These are phyloP conservation scores for Lasioglossum malachurum DNA, from an alignment of 2,888 invertebrate genomes.

Conservation along the genomic window DNA sequence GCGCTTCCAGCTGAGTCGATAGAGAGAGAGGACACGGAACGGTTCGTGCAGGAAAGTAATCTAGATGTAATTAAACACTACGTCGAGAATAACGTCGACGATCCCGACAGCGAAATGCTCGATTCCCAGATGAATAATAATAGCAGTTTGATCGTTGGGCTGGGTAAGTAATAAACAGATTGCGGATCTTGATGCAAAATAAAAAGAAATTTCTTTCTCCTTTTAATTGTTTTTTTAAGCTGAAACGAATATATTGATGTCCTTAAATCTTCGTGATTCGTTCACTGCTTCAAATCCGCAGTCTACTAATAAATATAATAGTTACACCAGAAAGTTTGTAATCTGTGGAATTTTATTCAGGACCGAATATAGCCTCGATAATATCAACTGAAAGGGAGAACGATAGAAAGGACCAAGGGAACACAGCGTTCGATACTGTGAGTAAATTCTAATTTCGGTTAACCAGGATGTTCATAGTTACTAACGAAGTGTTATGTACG, in stretches of 20 bases:
- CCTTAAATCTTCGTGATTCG: too few relatives aligned
- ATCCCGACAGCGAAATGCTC: slow-evolving; percentile 67
- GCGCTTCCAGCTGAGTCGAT: slow-evolving; percentile 37
- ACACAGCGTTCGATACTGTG: slow-evolving; percentile 70
- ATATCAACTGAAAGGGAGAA: slow-evolving; percentile 85
- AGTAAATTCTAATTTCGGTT: slow-evolving; percentile 19
- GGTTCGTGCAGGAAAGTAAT: slow-evolving; percentile 85
- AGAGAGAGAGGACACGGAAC: slow-evolving; percentile 82
- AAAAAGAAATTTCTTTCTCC: too few relatives aligned
- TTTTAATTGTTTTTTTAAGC: too few relatives aligned
- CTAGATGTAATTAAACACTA: slow-evolving; percentile 84
- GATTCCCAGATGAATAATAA: slow-evolving; percentile 31
- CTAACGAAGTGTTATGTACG: neutral
- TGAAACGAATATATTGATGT: too few relatives aligned
- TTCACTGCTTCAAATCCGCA: too few relatives aligned
- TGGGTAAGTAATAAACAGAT: slow-evolving; percentile 78
- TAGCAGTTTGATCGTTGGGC: slow-evolving; percentile 73
- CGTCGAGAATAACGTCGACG: slow-evolving; percentile 80
- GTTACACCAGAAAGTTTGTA: slow-evolving; percentile 8
- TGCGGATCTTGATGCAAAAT: neutral
- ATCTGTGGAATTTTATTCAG: slow-evolving; percentile 75
- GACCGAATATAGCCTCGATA: slow-evolving; percentile 91
- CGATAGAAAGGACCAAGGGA: slow-evolving; percentile 66
- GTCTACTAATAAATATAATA: neutral
- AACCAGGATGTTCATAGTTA: neutral